A percentile compares a stretch with the other conserved stretches of the same genome.
These are phyloP conservation scores for Antrozous pallidus DNA, from an alignment of 2,797 vertebrate genomes.

Conservation along the genomic window DNA sequence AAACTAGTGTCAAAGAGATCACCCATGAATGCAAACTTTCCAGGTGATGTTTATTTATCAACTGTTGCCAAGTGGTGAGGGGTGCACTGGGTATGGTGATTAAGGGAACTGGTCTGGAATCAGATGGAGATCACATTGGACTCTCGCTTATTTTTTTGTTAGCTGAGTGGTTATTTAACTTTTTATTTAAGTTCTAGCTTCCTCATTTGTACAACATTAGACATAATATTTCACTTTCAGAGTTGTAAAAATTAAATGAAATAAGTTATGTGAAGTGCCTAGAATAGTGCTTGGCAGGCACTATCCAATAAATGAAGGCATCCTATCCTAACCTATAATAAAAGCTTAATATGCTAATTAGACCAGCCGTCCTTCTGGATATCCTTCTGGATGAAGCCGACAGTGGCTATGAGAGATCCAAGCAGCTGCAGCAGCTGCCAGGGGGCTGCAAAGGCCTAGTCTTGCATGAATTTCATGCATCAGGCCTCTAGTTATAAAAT, in stretches of 20 bases:
- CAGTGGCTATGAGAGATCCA: no score
- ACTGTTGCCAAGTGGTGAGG: background rate
- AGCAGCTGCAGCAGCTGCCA: no score
- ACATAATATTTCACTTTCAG: background rate
- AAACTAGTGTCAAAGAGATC: background rate
- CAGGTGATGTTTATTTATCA: background rate
- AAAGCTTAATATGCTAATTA: no score
- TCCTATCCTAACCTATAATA: background rate
- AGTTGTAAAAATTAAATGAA: background rate
- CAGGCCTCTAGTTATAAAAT: background rate
- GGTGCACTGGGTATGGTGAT: fast-evolving
- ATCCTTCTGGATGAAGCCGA: no score
- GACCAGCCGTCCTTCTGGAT: no score
- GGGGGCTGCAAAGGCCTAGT: no score
- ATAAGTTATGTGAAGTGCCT: background rate
- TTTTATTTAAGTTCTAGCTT: background rate
- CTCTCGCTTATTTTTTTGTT: background rate
- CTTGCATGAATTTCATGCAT: no score
- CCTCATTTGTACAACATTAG: background rate
- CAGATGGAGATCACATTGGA: background rate
- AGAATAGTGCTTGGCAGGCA: background rate
- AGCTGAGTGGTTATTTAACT: background rate
- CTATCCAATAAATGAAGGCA: background rate
- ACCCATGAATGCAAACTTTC: background rate
- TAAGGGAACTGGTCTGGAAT: background rate